Base-by-base conservation (phyloP, 1,140 invertebrate genomes). In the Muscidifurax raptorellus region DNA sequence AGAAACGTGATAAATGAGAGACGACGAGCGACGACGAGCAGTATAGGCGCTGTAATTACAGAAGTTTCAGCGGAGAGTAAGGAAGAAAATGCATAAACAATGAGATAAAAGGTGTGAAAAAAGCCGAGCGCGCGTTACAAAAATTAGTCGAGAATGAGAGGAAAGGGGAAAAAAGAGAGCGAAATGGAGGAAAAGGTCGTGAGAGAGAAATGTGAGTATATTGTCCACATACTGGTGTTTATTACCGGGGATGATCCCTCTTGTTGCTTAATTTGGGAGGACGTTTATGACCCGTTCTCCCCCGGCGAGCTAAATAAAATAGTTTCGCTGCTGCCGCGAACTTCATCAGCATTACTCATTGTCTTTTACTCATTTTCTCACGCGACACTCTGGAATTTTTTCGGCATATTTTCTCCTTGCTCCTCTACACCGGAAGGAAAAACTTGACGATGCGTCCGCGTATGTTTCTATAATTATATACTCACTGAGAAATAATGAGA, bases 261-360 rank as follows among this genome's bases (percentile, higher is more conserved):
- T 59, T 59, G 52, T 22, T 59, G 52, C 52, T 59, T 59, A 59
- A 59, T 59, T 59, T 59, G 52, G 22, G 52, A 59, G 52, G 52
- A 59, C 52, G 52, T 59, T 59, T 59, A 59, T 59, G 52, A 59
- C 18, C 52, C 5, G 52, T 22, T 59, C 52, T 59, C 18, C 52
- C 36, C 36, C 36, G 7, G 36, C 52, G 52, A n/a, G 52, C 52
- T 59, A 59, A 59, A 59, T 59, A 59, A 59, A 59, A 59, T 59
- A 59, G 52, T 59, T 59, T 59, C 52, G 22, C 52, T 22, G 22
- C 52, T 52, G 47, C 15, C 6, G 52, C 52, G 18, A 59, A 59
- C 52, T 59, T 59, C 52, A 59, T 59, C 52, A 59, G 52, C 52
- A 59, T 59, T 59, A 59, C 52, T 59, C 52, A 59, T 59, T 59